These are phyloP conservation scores for Mimachlamys varia DNA, from an alignment of 2,888 invertebrate genomes.

Conservation along the genomic window DNA sequence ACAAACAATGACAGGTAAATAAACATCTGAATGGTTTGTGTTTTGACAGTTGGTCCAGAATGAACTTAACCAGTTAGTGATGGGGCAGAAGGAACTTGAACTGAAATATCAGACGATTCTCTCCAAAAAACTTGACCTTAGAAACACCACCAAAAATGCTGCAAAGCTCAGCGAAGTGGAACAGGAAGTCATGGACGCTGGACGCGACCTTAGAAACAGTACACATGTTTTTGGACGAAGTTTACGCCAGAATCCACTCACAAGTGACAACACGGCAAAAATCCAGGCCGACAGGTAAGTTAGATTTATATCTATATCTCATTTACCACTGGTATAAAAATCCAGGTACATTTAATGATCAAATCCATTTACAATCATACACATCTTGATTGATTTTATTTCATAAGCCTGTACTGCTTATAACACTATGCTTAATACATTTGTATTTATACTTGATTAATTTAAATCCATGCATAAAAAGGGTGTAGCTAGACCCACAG, in stretches of 20 bases:
- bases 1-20: too few species aligned
- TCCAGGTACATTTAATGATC: too few species aligned
- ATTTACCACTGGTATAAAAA: not conserved
- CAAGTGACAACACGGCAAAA: slow-evolving; percentile 78
- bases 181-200: slow-evolving; percentile 67
- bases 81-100: slow-evolving; percentile 76
- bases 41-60: slow-evolving; percentile 74
- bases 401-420: too few species aligned
- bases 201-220: slow-evolving; percentile 76
- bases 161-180: slow-evolving; percentile 69
- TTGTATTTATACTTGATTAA: too few species aligned
- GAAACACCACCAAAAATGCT: slow-evolving; percentile 65
- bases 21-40: slow-evolving; percentile 28
- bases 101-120: slow-evolving; percentile 75
- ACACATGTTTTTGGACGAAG: slow-evolving; percentile 78
- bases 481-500: too few species aligned
- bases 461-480: too few species aligned
- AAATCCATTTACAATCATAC: too few species aligned
- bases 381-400: too few species aligned
- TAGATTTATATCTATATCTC: too few species aligned
- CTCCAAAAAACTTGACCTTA: slow-evolving; percentile 70
- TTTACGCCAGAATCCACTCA: slow-evolving; percentile 78
- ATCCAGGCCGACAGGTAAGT: slow-evolving; percentile 79
- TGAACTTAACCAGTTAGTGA: slow-evolving; percentile 75
- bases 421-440: too few species aligned